Conservation (phyloP, 2,113 vertebrate genomes). For the Epinephelus moara region DNA sequence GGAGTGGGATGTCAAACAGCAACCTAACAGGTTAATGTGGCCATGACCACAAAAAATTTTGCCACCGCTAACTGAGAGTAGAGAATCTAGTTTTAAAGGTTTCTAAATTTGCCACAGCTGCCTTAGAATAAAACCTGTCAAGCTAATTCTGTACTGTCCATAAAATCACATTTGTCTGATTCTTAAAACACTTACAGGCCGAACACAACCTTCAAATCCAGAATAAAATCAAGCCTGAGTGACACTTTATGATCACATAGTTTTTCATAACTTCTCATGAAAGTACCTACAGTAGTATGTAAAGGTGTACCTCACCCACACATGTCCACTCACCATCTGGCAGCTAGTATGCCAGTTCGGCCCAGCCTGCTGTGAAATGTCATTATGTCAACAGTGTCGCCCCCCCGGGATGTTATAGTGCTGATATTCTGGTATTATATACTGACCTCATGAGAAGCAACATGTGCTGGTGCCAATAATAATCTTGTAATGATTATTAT, state of each 20-base stretch:
- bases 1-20: neutral
- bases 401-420: conserved; percentile 4
- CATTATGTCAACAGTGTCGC: conserved; percentile 31
- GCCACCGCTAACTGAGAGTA: neutral
- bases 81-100: neutral
- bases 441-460: conserved; percentile 19
- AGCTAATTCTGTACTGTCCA: neutral
- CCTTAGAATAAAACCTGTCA: neutral
- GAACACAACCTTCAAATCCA: neutral
- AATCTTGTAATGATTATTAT: neutral
- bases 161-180: neutral
- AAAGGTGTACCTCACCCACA: neutral
- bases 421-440: conserved; percentile 28
- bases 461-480: neutral
- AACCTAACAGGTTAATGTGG: neutral
- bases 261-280: neutral
- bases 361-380: conserved; percentile 31
- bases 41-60: neutral
- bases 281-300: neutral
- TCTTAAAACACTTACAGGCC: neutral
- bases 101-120: neutral
- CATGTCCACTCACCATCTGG: conserved; percentile 35
- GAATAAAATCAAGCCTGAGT: neutral
- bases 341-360: conserved; percentile 14
- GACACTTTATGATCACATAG: neutral